Base-by-base conservation (phyloP, 2,113 vertebrate genomes). In the Ceyx melanurus region DNA sequence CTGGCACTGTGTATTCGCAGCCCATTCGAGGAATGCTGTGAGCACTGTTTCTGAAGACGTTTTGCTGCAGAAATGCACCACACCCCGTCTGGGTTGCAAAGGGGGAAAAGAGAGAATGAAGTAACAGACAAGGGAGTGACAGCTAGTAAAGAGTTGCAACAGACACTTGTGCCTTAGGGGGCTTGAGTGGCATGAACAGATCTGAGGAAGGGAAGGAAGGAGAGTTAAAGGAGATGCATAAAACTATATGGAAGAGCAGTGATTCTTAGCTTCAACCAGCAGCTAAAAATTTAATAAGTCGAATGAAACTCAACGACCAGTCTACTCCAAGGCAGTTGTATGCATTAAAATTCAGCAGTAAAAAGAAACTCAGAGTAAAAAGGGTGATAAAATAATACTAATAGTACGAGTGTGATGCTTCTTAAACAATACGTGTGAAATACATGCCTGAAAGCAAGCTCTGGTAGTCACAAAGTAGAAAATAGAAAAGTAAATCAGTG, bases 61-160 rank as follows among this genome's bases (percentile, higher is more conserved):
- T 66, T 90, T 83, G 7, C 73, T 53, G 9, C 57, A 93, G 83
- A 94, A 92, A 90, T 57, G 66, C 15, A 57, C 86, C 83, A 84
- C 77, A 71, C 71, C 85, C 75, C 3, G 10, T 86, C 79, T 89
- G 78, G 45, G 83, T 58, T 64, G 56, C 33, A 60, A 88, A 80
- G 75, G 1, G 31, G 72, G 50, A 21, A 85, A 75, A 84, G 9
- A 60, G 54, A 79, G 57, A 80, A 64, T 82, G 70, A 93, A 91
- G 66, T 68, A 88, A 83, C 4, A 84, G 73, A 29, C 0, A 4
- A 83, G 79, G 76, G 90, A 95, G 73, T 71, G 86, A 95, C 83
- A 94, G 80, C 21, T 75, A 68, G 74, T 88, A 83, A 79, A 89
- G 60, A 71, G 25, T 70, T 94, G 89, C 82, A 95, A 87, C 87